Evolutionary conservation across 2,113 vertebrate species (phyloP), one percentile per base, ranked within the genome.

Genomic region (Anoura caudifer): DNA sequence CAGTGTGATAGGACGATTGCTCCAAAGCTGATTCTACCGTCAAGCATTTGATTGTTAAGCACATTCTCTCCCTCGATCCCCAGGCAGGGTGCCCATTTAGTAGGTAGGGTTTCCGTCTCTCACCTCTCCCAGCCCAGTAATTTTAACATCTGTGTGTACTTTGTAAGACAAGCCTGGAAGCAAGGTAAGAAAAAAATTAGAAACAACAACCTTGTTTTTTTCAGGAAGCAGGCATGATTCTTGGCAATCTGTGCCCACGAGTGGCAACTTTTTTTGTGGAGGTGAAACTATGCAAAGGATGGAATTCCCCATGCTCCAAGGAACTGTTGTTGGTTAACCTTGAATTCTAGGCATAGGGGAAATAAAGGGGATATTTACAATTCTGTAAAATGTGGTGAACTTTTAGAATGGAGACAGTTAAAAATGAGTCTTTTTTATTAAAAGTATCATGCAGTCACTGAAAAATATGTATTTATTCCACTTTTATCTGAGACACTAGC

Each of bases 71-170:
- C 33, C 33, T 76, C 22, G n/a, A 41, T 93, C 4, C 8, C 22
- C 56, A 63, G 9, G n/a, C 47, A 80, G 41, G 70, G 56, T 45
- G 76, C 13, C 12, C 10, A n/a, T 26, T 33, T 0, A 70, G 10
- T 8, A 4, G 38, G 45, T 38, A 24, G 6, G 52, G 87, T 75
- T 96, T 86, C 50, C 11, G 65, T n/a, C 4, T 80, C 84, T 95
- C 33, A 41, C 11, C 89, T 82, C 28, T 95, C 89, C 28, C 17
- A 75, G 54, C 0, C 50, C 80, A 77, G 80, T 75, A 41, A 79
- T 92, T 97, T 95, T 79, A 96, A 88, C 81, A 95, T 89, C 87
- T 92, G 45, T 75, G 28, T 95, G 47, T 52, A 90, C 52, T 98
- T 96, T 91, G 85, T 87, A 95, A 95, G 81, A 65, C 3, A 95